phyloP scores from a whole-genome alignment of 2,797 vertebrate species.

The Xenops minutus region DNA sequence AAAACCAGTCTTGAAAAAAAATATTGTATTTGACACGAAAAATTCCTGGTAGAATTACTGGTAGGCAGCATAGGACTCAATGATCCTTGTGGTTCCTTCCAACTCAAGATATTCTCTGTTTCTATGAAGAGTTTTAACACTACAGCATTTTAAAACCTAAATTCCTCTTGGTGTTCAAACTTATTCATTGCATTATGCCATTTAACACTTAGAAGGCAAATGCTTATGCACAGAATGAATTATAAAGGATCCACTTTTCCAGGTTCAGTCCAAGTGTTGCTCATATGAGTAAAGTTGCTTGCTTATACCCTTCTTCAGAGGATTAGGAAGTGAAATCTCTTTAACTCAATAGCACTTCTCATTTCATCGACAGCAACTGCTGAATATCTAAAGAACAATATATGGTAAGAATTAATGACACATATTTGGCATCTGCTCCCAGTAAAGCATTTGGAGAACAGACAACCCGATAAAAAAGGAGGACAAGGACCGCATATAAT shows the following conservation, averaged over 20 bases:
- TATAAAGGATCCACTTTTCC: neutral
- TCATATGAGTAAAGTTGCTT: neutral
- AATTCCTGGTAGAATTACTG: neutral
- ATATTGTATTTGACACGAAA: neutral
- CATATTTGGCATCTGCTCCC: neutral
- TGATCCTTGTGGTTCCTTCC: neutral
- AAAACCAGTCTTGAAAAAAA: neutral
- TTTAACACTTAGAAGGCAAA: neutral
- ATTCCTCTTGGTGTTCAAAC: neutral
- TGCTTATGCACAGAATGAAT: neutral
- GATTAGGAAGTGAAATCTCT: neutral
- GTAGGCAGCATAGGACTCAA: neutral
- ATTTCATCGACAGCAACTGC: neutral
- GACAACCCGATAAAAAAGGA: neutral
- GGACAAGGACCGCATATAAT: neutral
- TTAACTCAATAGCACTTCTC: neutral
- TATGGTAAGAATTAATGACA: neutral
- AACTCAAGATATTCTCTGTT: neutral
- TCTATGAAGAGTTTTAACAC: neutral
- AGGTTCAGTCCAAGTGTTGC: neutral
- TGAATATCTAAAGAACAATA: neutral
- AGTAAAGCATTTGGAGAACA: neutral
- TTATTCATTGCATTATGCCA: neutral
- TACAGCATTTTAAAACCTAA: neutral
- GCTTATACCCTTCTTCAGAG: neutral